Base-by-base conservation (phyloP, 1,140 invertebrate species). In the Drosophila teissieri region DNA sequence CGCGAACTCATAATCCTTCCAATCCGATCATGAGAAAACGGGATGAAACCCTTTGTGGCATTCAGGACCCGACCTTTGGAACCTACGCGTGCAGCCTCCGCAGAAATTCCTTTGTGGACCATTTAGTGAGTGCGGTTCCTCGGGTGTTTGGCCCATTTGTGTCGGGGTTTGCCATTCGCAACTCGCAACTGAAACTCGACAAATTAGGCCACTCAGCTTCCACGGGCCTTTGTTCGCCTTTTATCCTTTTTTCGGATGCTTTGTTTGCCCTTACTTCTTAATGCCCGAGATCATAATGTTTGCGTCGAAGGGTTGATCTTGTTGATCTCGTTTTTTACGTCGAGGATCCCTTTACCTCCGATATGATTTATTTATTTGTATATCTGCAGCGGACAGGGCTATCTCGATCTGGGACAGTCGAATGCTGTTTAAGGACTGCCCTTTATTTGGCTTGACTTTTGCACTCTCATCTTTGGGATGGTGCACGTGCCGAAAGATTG, bases 281-380 rank as follows among this genome's bases (percentile, higher is more conserved):
- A 78, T 82, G 83, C 64, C 19, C 44, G 55, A 91, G 77, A 91
- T 90, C 88, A 90, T 60, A 90, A 90, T 90, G 88, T 90, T 90
- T 90, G 86, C 67, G 55, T 54, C 52, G 62, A 84, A 78, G 80
- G 80, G 84, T 91, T 91, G 88, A 91, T 91, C 84, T 77, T 62
- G 73, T 84, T 89, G 80, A 78, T 85, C 78, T 83, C 65, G 56
- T 68, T 78, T 61, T 45, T 46, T 65, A 44, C 34, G 54, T 7
- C 37, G 2, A n/a, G 17, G 42, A 70, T 55, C 56, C 36, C 54
- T 64, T 69, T 54, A 44, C 42, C 51, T 52, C 34, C 17, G 67
- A 31, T 68, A 40, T 75, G 62, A 69, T 73, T 89, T 80, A 90
- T 82, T 75, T 79, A 69, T 84, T 65, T 73, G 57, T 74, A 45